Percentiles rank a stretch among this genome's conserved stretches.
phyloP scores from a whole-genome alignment of 1,140 invertebrate species.

The Scylla paramamosain region DNA sequence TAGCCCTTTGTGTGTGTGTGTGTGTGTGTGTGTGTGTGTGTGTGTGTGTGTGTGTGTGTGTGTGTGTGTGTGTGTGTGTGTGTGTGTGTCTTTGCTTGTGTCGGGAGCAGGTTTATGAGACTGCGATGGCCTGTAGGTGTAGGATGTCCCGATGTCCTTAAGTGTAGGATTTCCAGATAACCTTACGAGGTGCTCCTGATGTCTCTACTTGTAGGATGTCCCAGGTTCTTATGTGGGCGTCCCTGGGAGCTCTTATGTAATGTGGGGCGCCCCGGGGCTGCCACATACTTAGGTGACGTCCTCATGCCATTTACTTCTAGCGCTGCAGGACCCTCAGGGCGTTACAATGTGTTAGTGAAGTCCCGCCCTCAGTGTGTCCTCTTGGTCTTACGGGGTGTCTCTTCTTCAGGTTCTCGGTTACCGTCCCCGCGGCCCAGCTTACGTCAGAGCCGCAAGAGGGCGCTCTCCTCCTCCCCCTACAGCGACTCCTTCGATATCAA shows the following conservation, averaged over 20 bases:
- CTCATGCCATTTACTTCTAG: background rate
- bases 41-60: slow-evolving; percentile 21
- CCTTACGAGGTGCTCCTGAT: background rate
- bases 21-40: slow-evolving; percentile 34
- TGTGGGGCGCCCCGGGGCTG: background rate
- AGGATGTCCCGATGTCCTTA: background rate
- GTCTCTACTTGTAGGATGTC: slow-evolving; percentile 8
- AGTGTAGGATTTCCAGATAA: background rate
- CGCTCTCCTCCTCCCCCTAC: slow-evolving; percentile 95
- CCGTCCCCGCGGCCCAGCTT: slow-evolving; percentile 83
- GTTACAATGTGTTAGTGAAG: background rate
- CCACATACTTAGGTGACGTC: background rate
- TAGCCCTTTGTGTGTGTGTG: background rate
- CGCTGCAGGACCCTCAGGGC: background rate
- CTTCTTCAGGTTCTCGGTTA: slow-evolving; percentile 72
- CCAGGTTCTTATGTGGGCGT: background rate
- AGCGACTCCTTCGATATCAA: slow-evolving; percentile 96
- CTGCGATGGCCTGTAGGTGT: background rate
- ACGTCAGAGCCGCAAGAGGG: slow-evolving; percentile 91
- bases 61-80: slow-evolving; percentile 34
- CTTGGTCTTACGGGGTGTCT: background rate
- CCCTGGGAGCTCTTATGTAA: background rate
- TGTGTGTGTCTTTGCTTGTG: background rate
- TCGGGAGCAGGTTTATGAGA: background rate
- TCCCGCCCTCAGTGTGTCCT: background rate